Evolutionary conservation across 2,113 vertebrate genomes (phyloP), one percentile per base, ranked within the genome.

Genomic region (Chionis minor): DNA sequence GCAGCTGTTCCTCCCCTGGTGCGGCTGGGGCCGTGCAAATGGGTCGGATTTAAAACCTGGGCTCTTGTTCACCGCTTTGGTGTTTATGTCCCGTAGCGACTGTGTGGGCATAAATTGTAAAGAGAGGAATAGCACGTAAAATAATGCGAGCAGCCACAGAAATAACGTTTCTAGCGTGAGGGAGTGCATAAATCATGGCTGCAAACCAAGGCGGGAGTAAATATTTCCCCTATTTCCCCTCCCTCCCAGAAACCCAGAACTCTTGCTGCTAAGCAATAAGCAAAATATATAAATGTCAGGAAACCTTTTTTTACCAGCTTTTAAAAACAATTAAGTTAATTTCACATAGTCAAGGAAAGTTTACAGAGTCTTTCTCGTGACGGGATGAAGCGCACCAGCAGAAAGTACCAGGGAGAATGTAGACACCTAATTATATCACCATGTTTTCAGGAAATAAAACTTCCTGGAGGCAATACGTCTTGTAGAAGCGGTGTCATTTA

Each of bases 241-340:
- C 42, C 75, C 67, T 77, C 22, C 24, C 91, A 73, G 85, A 45
- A 82, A 33, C 45, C 24, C 14, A 0, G 74, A 47, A 20, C 63
- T 51, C 44, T 24, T 40, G 84, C 94, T 96, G 83, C 94, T 93
- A 51, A 91, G 94, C 91, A 75, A 74, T 79, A 55, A 74, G 35
- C 69, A 91, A 95, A 94, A 83, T 33, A 28, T 3, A 54, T 14
- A 71, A 61, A 65, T 33, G 70, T 44, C 73, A 93, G 94, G 62
- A 92, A 90, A 61, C 28, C 59, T 78, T 58, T 70, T 38, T 55
- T 47, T 26, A 23, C 8, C 16, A 44, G 49, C 56, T 71, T 75
- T 65, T 69, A 51, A 59, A 66, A 94, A 24, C 71, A 91, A 69
- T 67, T 35, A 49, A 5, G 35, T 35, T 13, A 24, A 61, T 75